Conservation (phyloP, 2,797 vertebrate species). For the Diceros bicornis region DNA sequence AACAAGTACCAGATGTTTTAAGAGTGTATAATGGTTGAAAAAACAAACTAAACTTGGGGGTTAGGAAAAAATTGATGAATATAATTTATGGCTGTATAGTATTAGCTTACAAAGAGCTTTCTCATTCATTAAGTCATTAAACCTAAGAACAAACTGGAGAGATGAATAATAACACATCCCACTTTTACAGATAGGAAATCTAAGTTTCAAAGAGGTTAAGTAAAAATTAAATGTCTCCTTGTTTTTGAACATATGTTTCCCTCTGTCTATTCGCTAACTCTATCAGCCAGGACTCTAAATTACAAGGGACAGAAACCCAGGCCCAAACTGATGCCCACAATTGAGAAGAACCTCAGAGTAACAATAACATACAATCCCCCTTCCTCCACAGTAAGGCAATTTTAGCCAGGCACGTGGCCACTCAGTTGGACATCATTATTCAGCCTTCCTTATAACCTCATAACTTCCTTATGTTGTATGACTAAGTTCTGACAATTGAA, state of each 20-base stretch:
- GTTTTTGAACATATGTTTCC: background rate
- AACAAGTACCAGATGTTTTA: slow-evolving; percentile 60
- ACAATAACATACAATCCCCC: background rate
- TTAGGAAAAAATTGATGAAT: slow-evolving; percentile 15
- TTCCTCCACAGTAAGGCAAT: background rate
- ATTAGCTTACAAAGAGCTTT: slow-evolving; percentile 1
- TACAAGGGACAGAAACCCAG: slow-evolving; percentile 12
- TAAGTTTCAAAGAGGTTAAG: background rate
- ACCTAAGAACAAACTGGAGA: background rate
- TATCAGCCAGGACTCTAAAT: background rate
- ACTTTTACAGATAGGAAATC: slow-evolving; percentile 40
- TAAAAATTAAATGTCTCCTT: background rate
- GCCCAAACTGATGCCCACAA: slow-evolving; percentile 24
- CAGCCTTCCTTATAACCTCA: background rate
- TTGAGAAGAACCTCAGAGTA: background rate
- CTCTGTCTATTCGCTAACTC: background rate
- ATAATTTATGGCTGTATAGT: background rate
- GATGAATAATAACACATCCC: background rate
- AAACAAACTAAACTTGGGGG: background rate
- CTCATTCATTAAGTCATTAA: slow-evolving; percentile 50
- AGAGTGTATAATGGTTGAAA: background rate
- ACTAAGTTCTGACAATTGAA: background rate
- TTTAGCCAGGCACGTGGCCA: background rate
- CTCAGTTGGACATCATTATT: background rate
- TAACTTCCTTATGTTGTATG: too few relatives aligned